Conservation (phyloP, 2,797 vertebrate species). For the Sternotherus odoratus region DNA sequence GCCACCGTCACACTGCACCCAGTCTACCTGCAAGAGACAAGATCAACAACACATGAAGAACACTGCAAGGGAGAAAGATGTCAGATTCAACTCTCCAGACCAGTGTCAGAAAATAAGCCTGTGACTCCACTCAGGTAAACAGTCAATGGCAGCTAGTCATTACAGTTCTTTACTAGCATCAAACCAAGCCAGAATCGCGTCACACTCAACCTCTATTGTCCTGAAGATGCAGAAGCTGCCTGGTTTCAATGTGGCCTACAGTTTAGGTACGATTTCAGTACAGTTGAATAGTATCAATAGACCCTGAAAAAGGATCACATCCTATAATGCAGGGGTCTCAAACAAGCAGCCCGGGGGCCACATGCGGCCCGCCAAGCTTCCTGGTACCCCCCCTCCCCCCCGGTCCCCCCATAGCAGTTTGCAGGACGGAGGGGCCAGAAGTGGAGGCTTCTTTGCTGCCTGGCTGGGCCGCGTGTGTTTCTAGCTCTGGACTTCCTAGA, state of each 20-base stretch:
- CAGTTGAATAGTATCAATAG: not conserved
- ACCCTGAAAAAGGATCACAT: not conserved
- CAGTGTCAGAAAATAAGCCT: not conserved
- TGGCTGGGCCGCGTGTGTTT: too few species aligned
- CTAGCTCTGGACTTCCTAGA: too few species aligned
- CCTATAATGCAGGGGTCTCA: too few species aligned
- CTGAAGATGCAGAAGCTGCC: not conserved
- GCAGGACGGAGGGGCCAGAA: too few species aligned
- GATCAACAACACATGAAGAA: not conserved
- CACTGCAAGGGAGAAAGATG: not conserved
- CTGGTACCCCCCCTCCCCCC: too few species aligned
- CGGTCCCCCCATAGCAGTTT: too few species aligned
- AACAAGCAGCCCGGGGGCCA: too few species aligned
- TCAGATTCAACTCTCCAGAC: not conserved
- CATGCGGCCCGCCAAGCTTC: too few species aligned
- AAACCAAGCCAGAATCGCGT: not conserved
- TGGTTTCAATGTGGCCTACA: not conserved
- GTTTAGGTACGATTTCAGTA: not conserved
- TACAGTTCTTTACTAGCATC: not conserved
- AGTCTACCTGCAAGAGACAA: slow-evolving; percentile 92
- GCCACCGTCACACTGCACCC: slow-evolving; percentile 99
- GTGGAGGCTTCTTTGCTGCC: too few species aligned
- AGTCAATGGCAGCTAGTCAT: not conserved
- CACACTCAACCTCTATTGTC: not conserved
- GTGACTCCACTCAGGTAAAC: not conserved